Conservation (phyloP, 2,113 vertebrate species). For the Oenanthe melanoleuca region DNA sequence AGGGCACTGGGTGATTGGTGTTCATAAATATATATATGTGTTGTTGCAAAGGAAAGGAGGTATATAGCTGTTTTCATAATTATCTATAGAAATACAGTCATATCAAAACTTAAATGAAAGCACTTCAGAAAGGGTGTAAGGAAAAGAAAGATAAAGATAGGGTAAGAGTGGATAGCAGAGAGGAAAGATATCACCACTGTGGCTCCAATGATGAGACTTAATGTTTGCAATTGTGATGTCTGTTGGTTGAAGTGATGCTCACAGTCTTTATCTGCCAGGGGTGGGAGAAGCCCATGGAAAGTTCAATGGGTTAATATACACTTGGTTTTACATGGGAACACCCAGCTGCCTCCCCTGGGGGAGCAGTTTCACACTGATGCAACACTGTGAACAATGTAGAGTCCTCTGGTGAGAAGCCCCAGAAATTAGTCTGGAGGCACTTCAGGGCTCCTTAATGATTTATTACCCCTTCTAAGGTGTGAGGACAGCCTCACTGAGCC, state of each 20-base stretch:
- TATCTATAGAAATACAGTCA: neutral
- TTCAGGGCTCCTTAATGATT: neutral
- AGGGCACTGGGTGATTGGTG: neutral
- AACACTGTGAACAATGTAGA: neutral
- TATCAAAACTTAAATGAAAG: neutral
- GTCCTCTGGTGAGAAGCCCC: neutral
- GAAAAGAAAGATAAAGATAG: neutral
- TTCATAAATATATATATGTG: neutral
- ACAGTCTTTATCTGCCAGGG: neutral
- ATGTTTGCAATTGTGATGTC: neutral
- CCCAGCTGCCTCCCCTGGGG: neutral
- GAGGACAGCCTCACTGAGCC: neutral
- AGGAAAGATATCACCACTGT: neutral
- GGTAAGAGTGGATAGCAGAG: neutral
- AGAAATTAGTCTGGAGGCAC: neutral
- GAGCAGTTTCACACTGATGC: neutral
- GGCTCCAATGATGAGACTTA: neutral
- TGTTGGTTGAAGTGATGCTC: neutral
- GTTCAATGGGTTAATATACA: neutral
- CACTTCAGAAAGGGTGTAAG: neutral
- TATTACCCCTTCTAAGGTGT: neutral
- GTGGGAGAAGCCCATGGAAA: neutral
- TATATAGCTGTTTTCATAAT: neutral
- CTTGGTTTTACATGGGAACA: neutral
- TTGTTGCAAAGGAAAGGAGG: neutral